Evolutionary conservation across 2,113 vertebrate species (phyloP).

Genomic region (Indri indri): DNA sequence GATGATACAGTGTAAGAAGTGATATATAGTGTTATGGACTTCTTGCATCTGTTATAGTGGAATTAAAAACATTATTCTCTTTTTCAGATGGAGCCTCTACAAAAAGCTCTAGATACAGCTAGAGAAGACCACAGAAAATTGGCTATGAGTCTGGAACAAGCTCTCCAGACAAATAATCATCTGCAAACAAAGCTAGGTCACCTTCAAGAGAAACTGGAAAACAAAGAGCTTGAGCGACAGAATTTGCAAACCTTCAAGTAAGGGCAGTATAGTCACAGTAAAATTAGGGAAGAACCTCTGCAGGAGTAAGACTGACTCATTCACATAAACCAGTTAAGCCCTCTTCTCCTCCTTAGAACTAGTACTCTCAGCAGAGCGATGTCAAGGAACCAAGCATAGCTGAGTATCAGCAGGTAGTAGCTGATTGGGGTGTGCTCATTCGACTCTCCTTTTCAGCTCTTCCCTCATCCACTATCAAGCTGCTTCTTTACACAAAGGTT

Average conservation of each 20-base stretch:
- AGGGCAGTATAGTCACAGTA: not conserved
- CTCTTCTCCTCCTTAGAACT: not conserved
- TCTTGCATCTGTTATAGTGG: not conserved
- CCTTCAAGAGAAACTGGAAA: conserved; percentile 71
- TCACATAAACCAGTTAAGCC: not conserved
- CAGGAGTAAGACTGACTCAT: not conserved
- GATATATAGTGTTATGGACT: not conserved
- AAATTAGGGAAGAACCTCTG: not conserved
- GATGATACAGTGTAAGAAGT: not conserved
- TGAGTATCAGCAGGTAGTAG: not conserved
- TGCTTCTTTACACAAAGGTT: not conserved
- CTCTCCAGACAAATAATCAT: conserved; percentile 74
- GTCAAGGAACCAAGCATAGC: not conserved
- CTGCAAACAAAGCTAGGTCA: conserved; percentile 78
- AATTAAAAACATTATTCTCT: not conserved
- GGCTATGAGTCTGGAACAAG: conserved; percentile 78
- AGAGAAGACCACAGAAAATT: conserved; percentile 83
- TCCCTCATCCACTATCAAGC: not conserved
- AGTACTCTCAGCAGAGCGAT: not conserved
- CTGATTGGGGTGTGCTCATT: no score
- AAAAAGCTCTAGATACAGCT: conserved; percentile 76
- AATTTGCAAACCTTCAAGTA: conserved; percentile 78
- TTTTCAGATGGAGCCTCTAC: conserved; percentile 80
- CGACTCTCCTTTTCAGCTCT: not conserved
- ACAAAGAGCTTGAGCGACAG: conserved; percentile 77